Conservation (phyloP, 2,888 invertebrate genomes). For the Platycnemis pennipes region DNA sequence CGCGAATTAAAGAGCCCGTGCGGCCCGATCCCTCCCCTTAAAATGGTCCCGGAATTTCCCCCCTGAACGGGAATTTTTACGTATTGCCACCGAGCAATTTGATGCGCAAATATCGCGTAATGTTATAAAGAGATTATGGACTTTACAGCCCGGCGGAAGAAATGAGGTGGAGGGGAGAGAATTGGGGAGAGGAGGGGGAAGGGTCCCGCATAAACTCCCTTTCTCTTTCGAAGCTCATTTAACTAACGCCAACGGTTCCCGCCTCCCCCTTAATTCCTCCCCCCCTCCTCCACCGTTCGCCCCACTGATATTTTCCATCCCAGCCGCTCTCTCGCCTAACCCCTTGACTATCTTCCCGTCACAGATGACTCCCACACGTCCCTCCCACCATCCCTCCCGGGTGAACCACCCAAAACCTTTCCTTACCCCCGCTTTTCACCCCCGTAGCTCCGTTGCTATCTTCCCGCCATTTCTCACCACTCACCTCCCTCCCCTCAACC, state of each 20-base stretch:
- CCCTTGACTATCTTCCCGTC: constrained; percentile 9
- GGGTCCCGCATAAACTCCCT: neutral
- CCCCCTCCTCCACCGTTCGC: neutral
- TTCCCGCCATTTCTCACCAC: constrained; percentile 6
- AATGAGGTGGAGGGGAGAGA: neutral
- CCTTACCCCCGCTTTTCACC: neutral
- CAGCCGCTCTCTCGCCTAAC: neutral
- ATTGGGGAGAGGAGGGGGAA: neutral
- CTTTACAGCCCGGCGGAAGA: neutral
- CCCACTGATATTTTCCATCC: neutral
- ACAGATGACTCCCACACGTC: neutral
- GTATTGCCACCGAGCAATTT: neutral
- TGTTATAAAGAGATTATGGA: constrained; percentile 1
- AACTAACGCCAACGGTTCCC: constrained; percentile 15
- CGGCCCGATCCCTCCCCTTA: neutral
- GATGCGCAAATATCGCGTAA: neutral
- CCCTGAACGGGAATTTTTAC: no score
- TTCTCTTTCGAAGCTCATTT: constrained; percentile 4
- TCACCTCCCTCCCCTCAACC: neutral
- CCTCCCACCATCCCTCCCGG: neutral
- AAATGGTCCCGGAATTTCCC: neutral
- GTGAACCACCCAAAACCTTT: neutral
- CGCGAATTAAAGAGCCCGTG: neutral
- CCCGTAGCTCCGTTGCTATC: neutral
- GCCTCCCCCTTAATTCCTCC: neutral